Percentiles rank a stretch among this genome's conserved stretches.
phyloP scores from a whole-genome alignment of 2,888 invertebrate species.

The Chalcosyrphus nemorum region DNA sequence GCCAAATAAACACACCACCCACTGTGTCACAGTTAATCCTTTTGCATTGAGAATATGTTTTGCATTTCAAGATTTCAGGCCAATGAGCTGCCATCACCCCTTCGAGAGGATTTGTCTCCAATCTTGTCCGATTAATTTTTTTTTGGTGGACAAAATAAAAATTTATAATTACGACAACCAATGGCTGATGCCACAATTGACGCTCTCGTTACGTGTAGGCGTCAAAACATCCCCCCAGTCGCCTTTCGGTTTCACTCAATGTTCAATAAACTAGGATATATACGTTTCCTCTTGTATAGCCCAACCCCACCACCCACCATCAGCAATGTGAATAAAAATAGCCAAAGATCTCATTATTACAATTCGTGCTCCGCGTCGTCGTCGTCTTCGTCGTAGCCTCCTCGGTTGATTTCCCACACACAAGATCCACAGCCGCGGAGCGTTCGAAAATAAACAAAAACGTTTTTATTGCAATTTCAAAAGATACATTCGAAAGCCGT shows the following conservation, averaged over 20 bases:
- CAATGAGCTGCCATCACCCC: slow-evolving; percentile 35
- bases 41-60: neutral
- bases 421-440: slow-evolving; percentile 13
- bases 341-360: slow-evolving; percentile 67
- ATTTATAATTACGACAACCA: slow-evolving; percentile 18
- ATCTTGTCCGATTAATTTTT: slow-evolving; percentile 33
- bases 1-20: slow-evolving; percentile 2
- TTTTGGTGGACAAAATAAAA: slow-evolving; percentile 5
- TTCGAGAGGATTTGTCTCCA: slow-evolving; percentile 1
- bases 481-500: slow-evolving; percentile 33
- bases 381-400: too few relatives aligned
- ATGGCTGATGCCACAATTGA: slow-evolving; percentile 50
- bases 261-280: slow-evolving; percentile 47
- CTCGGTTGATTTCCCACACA: slow-evolving; percentile 43
- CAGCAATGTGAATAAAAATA: slow-evolving; percentile 53
- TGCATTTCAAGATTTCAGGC: slow-evolving; percentile 35
- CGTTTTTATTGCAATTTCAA: slow-evolving; percentile 69
- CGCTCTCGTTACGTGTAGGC: slow-evolving; percentile 45
- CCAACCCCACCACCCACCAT: slow-evolving; percentile 52
- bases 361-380: slow-evolving; percentile 57
- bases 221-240: slow-evolving; percentile 16
- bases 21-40: slow-evolving; percentile 27
- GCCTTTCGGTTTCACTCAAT: neutral
- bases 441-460: slow-evolving; percentile 59
- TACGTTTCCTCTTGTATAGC: slow-evolving; percentile 40